phyloP scores from a whole-genome alignment of 2,113 vertebrate genomes.

The Anser cygnoides region DNA sequence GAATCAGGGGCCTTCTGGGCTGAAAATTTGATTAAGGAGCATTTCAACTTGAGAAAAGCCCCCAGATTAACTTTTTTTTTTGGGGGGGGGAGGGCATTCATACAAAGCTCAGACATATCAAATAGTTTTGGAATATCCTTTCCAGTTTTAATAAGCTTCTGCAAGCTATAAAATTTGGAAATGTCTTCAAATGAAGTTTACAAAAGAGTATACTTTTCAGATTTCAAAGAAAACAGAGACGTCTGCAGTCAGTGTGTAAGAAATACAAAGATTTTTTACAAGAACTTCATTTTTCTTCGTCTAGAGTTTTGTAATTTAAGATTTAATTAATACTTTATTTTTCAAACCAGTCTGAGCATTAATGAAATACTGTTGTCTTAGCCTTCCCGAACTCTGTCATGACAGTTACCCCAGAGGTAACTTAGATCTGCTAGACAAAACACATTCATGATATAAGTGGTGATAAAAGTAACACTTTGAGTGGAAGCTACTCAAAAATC shows the following conservation, averaged over 20 bases:
- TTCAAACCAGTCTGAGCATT: constrained; percentile 23
- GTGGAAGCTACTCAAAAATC: constrained; percentile 43
- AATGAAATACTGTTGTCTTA: constrained; percentile 29
- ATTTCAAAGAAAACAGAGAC: constrained; percentile 57
- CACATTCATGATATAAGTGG: neutral
- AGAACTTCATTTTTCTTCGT: constrained; percentile 43
- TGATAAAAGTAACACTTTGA: constrained; percentile 36
- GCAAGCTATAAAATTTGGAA: constrained; percentile 37
- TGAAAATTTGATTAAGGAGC: constrained; percentile 41
- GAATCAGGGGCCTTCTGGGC: constrained; percentile 3
- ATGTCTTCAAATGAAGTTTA: constrained; percentile 36
- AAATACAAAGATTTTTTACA: constrained; percentile 5
- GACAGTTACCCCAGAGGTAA: constrained; percentile 29
- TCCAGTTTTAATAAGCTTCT: constrained; percentile 50
- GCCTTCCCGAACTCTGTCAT: neutral
- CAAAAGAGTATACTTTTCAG: constrained; percentile 8
- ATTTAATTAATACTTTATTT: constrained; percentile 22
- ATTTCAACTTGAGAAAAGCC: constrained; percentile 42
- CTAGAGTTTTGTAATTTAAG: constrained; percentile 30
- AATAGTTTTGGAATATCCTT: constrained; percentile 53
- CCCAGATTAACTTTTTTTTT: neutral
- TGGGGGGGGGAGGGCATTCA: neutral
- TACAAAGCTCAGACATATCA: neutral
- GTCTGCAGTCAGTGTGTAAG: neutral
- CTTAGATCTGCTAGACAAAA: neutral